phyloP scores from a whole-genome alignment of 1,140 invertebrate genomes.

The Drosophila oshimai region DNA sequence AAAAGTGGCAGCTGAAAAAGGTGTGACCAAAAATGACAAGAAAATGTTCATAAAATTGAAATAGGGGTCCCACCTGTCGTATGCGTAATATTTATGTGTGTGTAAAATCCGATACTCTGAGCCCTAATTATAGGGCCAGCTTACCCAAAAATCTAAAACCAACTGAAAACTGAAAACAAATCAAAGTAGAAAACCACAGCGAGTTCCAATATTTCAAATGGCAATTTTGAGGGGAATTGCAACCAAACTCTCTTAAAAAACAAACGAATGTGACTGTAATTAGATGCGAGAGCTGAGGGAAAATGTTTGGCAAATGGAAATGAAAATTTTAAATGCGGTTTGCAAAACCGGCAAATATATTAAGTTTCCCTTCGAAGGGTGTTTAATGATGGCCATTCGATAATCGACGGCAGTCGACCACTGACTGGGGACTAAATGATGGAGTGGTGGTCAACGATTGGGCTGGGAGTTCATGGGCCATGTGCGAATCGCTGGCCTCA shows the following conservation, averaged over 20 bases:
- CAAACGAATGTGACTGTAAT: conserved; percentile 18
- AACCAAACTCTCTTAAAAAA: neutral
- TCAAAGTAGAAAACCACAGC: neutral
- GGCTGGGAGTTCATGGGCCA: neutral
- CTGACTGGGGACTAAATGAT: neutral
- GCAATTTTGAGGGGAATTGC: neutral
- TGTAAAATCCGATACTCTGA: too few species aligned
- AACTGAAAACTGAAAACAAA: neutral
- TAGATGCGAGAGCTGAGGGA: neutral
- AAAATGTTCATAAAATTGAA: conserved; percentile 15
- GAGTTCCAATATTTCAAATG: too few species aligned
- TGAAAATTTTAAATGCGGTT: neutral
- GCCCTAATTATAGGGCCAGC: neutral
- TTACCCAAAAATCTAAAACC: neutral
- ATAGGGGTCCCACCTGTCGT: conserved; percentile 18
- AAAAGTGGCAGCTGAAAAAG: neutral
- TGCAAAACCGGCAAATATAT: conserved; percentile 5
- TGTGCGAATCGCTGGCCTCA: neutral
- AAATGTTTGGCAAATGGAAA: neutral
- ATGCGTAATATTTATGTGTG: conserved; percentile 22
- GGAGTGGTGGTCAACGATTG: neutral
- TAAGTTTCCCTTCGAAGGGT: conserved; percentile 15
- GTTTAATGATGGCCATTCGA: conserved; percentile 31
- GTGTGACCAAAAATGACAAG: conserved; percentile 15
- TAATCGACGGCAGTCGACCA: neutral